Conservation (phyloP, 2,113 vertebrate genomes). For the Sceloporus undulatus region DNA sequence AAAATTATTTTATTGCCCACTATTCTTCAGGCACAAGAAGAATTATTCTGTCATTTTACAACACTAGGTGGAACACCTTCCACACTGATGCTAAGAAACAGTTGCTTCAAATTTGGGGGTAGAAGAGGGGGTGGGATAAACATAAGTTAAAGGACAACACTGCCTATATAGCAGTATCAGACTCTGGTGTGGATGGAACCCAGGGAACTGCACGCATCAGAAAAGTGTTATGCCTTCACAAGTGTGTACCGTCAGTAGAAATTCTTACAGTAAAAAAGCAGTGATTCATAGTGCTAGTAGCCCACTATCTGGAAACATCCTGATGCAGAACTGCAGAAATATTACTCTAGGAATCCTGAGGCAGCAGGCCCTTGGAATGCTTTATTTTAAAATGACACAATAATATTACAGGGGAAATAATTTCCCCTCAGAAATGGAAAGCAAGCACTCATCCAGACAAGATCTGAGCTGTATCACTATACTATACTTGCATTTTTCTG, state of each 20-base stretch:
- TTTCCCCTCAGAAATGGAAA: neutral
- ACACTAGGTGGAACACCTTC: neutral
- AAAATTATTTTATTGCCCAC: too few relatives aligned
- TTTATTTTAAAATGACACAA: conserved; percentile 11
- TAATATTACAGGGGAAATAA: conserved; percentile 1
- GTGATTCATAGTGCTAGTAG: neutral
- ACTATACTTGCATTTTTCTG: neutral
- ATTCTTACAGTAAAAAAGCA: neutral
- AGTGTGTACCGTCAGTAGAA: neutral
- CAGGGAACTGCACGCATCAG: neutral
- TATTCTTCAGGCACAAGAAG: too few relatives aligned
- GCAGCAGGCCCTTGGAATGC: neutral
- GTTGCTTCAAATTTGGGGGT: neutral
- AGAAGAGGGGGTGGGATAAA: neutral
- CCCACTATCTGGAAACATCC: neutral
- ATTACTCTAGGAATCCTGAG: neutral
- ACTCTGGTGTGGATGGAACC: neutral
- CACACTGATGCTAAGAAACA: neutral
- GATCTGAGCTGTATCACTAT: neutral
- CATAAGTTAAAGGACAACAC: neutral
- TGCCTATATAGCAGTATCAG: neutral
- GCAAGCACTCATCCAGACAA: neutral
- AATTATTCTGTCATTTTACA: neutral
- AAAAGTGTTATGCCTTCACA: neutral
- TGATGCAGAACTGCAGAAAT: neutral